Evolutionary conservation across 1,140 invertebrate species (phyloP), one percentile per base, ranked within the genome.

Genomic region (Drosophila punjabiensis): DNA sequence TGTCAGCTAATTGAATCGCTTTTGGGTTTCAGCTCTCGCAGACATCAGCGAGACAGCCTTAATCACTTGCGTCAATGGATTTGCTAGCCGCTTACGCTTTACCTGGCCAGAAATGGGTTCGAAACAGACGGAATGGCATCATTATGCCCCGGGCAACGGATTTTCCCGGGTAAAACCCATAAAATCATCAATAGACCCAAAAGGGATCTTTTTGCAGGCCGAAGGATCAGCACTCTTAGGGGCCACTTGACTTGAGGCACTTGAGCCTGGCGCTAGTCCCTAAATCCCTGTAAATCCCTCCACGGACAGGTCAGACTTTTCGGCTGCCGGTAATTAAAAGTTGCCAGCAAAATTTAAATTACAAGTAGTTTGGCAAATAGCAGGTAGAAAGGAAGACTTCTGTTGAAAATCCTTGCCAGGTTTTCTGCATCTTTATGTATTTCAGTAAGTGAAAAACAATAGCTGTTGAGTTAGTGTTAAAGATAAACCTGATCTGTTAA

Each of bases 131-230:
- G 41, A 64, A 60, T 85, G 85, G 85, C 85, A 89, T 89, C 82
- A 90, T 89, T 89, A 84, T 75, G 74, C 32, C 32, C 30, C 35
- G 55, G 39, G 8, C 50, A 68, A 50, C 41, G 80, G 68, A 76
- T 82, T 82, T 82, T 65, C 79, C 79, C 70, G 85, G 79, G 86
- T 90, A 89, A 89, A 89, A 89, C 85, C 85, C 86, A 89, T 89
- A 89, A 89, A 89, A 82, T 79, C 69, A 89, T 89, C 85, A 89
- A 89, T 89, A 69, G 84, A 82, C 74, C 39, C 18, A 16, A 16
- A 70, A 61, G 55, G 47, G 47, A 73, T 61, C 18, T 43, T 4
- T 2, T 4, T 2, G 18, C 18, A 4, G 33, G 33, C 20, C 20
- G 20, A 62, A n/a, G 64, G 71, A 68, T 68, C 45, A 41, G 60